phyloP scores from a whole-genome alignment of 1,140 invertebrate genomes.

The Meteorus sp. region DNA sequence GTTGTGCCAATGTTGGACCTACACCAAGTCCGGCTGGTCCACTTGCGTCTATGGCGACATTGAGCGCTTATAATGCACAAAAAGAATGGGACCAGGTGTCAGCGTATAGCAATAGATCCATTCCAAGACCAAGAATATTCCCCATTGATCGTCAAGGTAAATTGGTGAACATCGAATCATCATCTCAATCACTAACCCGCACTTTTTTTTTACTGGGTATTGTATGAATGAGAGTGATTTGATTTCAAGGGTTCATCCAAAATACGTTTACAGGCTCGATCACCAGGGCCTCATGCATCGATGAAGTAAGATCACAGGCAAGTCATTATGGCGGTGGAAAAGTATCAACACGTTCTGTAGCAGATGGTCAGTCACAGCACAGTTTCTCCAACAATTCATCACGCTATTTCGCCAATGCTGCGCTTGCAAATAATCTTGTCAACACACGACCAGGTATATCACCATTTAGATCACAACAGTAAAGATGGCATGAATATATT shows the following conservation, averaged over 20 bases:
- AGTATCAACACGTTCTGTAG: constrained; percentile 64
- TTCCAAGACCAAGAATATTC: constrained; percentile 82
- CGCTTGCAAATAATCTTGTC: constrained; percentile 74
- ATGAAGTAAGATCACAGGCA: constrained; percentile 66
- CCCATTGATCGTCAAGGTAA: constrained; percentile 68
- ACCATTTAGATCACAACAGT: not conserved
- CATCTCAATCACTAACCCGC: no score
- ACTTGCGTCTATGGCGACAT: constrained; percentile 78
- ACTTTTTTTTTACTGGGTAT: not conserved
- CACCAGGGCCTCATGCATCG: constrained; percentile 64
- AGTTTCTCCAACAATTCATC: constrained; percentile 81
- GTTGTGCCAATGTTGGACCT: constrained; percentile 70
- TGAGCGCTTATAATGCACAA: constrained; percentile 78
- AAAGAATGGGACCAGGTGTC: constrained; percentile 94
- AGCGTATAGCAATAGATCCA: constrained; percentile 85
- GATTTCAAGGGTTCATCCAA: constrained; percentile 14
- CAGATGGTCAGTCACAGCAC: constrained; percentile 83
- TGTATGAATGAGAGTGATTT: not conserved
- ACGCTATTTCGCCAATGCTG: constrained; percentile 69
- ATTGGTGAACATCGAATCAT: not conserved
- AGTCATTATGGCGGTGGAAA: constrained; percentile 58
- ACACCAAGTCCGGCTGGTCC: constrained; percentile 76
- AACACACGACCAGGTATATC: constrained; percentile 73
- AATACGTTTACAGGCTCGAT: constrained; percentile 58
- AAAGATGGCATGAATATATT: not conserved